Evolutionary conservation across 1,140 invertebrate genomes (phyloP), one percentile per base, ranked within the genome.

Genomic region (Macrotrachela quadricornifera): DNA sequence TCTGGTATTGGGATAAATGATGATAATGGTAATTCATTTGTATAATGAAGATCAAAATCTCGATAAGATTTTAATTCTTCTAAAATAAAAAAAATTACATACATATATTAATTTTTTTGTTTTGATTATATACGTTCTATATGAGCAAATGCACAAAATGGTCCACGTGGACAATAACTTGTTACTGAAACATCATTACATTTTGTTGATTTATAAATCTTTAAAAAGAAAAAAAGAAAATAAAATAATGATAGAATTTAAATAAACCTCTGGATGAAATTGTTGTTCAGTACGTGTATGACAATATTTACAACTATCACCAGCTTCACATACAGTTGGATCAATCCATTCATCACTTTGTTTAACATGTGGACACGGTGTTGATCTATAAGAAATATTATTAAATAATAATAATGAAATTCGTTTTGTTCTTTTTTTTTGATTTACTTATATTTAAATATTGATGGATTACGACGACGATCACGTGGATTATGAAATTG

Each of bases 201-300:
- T 74, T 95, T 95, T 46, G 90, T 94, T 48, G 85, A 91, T 72
- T 96, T 97, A 71, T 96, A 97, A 61, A 97, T 97, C 77, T 73
- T 62, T 48, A 63, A 62, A 18, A 51, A n/a, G n/a, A n/a, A n/a
- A n/a, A n/a, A n/a, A n/a, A 49, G 57, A 45, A 4, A 50, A 21
- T 1, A 12, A 43, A n/a, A 10, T 30, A 39, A 54, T 12, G 21
- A 14, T 47, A 8, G 39, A 9, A 49, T 56, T 51, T 8, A 15
- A 44, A 40, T 12, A 50, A 12, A 73, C 71, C 63, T 97, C 91
- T 3, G 91, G 91, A 74, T 97, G 91, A 76, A 97, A 97, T 72
- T 97, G 91, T 69, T 97, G 91, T 69, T 97, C 91, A 11, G 90
- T 96, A 59, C 91, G 76, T n/a, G 90, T 95, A 66, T 96, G 91